Base-by-base conservation (phyloP, 2,888 invertebrate genomes). In the Drosophila quinaria region DNA sequence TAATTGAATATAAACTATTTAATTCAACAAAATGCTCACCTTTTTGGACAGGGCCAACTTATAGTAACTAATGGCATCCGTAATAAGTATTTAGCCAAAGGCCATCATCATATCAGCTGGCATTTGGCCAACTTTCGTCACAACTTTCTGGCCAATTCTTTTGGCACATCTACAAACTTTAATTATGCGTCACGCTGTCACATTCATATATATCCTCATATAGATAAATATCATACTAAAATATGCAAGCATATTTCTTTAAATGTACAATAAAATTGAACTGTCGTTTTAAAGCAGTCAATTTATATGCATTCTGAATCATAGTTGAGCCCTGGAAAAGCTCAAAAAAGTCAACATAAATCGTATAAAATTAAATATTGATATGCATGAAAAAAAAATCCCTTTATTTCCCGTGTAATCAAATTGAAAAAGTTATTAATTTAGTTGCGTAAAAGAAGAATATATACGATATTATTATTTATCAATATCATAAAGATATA, bases 171-270 rank as follows among this genome's bases (percentile, higher is more conserved):
- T 35, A 50, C 71, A 44, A 51, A 62, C 63, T 67, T 69, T 81
- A 89, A 87, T 82, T 81, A 74, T 87, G 81, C 89, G 68, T 69
- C 74, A 83, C 19, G 73, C 59, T 80, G 81, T 72, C 87, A 58
- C 51, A 41, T 61, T 31, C 47, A 47, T 25, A 47, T 25, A 58
- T 22, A 59, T 29, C 54, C 33, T 15, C 15, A 6, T 17, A 50
- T 46, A 39, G 8, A 25, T 25, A 19, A 15, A 63, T 19, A 25
- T 1, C 6, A 6, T 1, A n/a, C 1, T n/a, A 37, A 11, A 10
- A 44, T 41, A 50, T 10, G 19, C 15, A 19, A 19, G 4, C 13
- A 52, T 25, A 39, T 37, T n/a, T 37, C 5, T 25, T 50, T 33
- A 10, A 31, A 17, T 9, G 17, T n/a, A 6, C 6, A 17, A 55